These are phyloP conservation scores for Coptotermes formosanus DNA, from an alignment of 1,140 invertebrate species.

Conservation along the genomic window DNA sequence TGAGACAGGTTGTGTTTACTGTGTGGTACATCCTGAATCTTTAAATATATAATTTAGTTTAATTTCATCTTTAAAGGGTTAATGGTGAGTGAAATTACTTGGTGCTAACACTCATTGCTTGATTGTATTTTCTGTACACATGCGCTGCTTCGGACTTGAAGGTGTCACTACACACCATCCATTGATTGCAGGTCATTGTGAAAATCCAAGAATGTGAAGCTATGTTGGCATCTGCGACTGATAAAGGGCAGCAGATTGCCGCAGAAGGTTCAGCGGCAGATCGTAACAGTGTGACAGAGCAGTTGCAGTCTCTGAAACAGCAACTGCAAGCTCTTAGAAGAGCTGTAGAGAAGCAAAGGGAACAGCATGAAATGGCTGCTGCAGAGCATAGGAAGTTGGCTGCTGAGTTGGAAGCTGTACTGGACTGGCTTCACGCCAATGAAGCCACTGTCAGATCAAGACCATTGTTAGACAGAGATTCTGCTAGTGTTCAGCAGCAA, in stretches of 20 bases:
- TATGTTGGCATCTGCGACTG: slow-evolving; percentile 77
- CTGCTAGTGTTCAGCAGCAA: slow-evolving; percentile 77
- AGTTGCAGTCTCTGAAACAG: slow-evolving; percentile 82
- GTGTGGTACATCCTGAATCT: too few species aligned
- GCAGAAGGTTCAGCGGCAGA: slow-evolving; percentile 83
- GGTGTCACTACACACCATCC: neutral
- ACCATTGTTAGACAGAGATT: slow-evolving; percentile 74
- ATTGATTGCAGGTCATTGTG: slow-evolving; percentile 54
- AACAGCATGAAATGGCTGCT: slow-evolving; percentile 83
- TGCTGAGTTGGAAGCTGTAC: slow-evolving; percentile 73
- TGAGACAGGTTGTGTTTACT: too few species aligned
- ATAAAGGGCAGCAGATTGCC: slow-evolving; percentile 89
- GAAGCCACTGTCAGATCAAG: slow-evolving; percentile 79
- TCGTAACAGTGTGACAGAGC: slow-evolving; percentile 81
- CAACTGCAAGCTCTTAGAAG: slow-evolving; percentile 75
- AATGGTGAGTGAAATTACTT: too few species aligned
- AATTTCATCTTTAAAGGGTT: too few species aligned
- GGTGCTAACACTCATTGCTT: too few species aligned
- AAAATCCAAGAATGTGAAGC: slow-evolving; percentile 84
- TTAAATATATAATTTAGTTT: too few species aligned
- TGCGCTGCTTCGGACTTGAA: too few species aligned
- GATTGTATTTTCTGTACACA: too few species aligned
- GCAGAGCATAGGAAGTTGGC: slow-evolving; percentile 82
- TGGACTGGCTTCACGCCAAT: slow-evolving; percentile 82
- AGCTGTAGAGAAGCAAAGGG: slow-evolving; percentile 78